These are phyloP conservation scores for Micrasema longulum DNA, from an alignment of 1,140 invertebrate genomes.

Conservation along the genomic window DNA sequence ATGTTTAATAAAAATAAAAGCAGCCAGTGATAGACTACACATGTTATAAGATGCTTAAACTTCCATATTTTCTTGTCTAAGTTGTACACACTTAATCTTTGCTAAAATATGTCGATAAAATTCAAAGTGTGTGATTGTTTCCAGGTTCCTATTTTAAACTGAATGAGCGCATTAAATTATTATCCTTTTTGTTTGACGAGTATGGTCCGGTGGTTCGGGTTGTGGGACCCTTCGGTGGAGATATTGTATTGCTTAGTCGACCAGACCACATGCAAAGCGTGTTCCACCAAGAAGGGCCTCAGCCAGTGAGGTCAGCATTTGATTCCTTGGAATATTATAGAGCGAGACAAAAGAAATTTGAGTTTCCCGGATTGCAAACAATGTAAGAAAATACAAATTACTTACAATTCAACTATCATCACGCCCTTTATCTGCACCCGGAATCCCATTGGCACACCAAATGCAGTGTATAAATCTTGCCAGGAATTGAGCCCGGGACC, in stretches of 20 bases:
- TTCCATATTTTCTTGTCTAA: too few relatives aligned
- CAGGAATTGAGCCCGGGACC: too few relatives aligned
- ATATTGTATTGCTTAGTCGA: conserved; percentile 71
- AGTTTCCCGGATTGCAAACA: conserved; percentile 68
- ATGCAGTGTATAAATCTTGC: too few relatives aligned
- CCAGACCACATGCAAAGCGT: conserved; percentile 73
- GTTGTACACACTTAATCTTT: too few relatives aligned
- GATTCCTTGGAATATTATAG: conserved; percentile 74
- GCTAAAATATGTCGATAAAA: too few relatives aligned
- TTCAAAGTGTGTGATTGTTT: too few relatives aligned
- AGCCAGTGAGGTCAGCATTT: conserved; percentile 70
- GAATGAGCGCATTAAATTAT: conserved; percentile 61
- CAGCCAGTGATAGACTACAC: too few relatives aligned
- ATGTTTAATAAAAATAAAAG: too few relatives aligned
- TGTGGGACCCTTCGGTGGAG: conserved; percentile 70
- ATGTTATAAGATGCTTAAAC: too few relatives aligned
- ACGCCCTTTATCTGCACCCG: too few relatives aligned
- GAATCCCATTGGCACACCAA: too few relatives aligned
- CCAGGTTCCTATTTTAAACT: conserved; percentile 62
- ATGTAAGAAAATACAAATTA: conserved; percentile 58
- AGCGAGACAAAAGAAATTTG: conserved; percentile 67
- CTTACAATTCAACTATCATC: too few relatives aligned
- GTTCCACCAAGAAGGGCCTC: conserved; percentile 69
- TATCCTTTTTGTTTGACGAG: conserved; percentile 70
- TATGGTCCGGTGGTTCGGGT: conserved; percentile 75